Base-by-base conservation (phyloP, 2,797 vertebrate genomes). In the Microctenopoma lineatum region DNA sequence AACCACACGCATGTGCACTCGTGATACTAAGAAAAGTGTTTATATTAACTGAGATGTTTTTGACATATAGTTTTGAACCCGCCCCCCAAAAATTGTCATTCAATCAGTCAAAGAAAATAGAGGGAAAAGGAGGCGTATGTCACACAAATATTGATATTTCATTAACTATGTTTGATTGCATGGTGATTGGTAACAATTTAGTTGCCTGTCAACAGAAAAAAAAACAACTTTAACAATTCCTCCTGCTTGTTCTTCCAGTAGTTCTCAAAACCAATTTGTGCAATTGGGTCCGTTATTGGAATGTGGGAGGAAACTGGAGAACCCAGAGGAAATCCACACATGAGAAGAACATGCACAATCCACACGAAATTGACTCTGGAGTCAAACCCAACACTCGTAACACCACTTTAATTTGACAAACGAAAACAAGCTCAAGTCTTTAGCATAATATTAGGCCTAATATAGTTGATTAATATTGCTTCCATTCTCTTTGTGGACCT, bases 291-390 rank as follows among this genome's bases (percentile, higher is more conserved):
- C 38, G 7, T 74, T 66, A n/a, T 76, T 83, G 84, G 76, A 83
- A 84, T 84, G 79, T 73, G 59, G 65, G 41, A 76, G 79, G 83
- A 83, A 85, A 84, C 83, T 70, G 60, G 65, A 81, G 77, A 75
- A 83, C 65, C 77, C 48, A 77, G 55, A 83, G 83, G 81, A 88
- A 90, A 87, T 83, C 80, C 80, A 84, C 72, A 81, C 70, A 73
- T 69, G 59, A 52, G 57, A 65, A 79, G 60, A 81, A 82, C 82
- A 82, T 81, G 75, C 70, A 73, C 71, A 85, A 81, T 70, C 72
- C 14, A 39, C 59, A 72, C 83, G 67, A 61, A 70, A 76, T 1
- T 0, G 48, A 73, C 71, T 61, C 42, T 12, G 57, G 55, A 74
- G 27, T 68, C 59, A 70, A 75, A 70, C 58, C 29, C 62, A 72